Conservation (phyloP, 2,113 vertebrate species). For the Eonycteris spelaea region DNA sequence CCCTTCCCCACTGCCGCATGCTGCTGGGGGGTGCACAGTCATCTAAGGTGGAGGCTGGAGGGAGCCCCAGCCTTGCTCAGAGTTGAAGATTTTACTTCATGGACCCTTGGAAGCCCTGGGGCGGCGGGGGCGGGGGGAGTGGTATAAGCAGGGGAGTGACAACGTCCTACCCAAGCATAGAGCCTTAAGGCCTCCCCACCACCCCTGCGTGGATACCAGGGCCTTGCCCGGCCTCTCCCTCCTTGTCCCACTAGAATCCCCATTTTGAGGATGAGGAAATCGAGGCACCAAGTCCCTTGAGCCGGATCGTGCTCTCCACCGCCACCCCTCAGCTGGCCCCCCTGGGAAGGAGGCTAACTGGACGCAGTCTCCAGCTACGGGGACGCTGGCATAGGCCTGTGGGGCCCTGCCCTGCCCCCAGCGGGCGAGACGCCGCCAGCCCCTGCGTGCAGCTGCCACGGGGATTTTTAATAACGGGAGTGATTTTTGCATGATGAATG, state of each 20-base stretch:
- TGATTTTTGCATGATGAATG: constrained; percentile 72
- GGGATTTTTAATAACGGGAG: constrained; percentile 67
- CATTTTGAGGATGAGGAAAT: not conserved
- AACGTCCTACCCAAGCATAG: not conserved
- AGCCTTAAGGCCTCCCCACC: not conserved
- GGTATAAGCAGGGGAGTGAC: not conserved
- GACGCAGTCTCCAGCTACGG: too few relatives aligned
- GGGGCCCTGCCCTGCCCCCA: not conserved
- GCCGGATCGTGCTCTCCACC: not conserved
- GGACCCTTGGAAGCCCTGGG: not conserved
- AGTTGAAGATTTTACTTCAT: not conserved
- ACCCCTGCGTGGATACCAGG: fast-evolving
- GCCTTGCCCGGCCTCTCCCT: not conserved
- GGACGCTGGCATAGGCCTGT: not conserved
- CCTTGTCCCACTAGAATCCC: fast-evolving
- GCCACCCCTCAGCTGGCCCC: not conserved
- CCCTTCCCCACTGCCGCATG: too few relatives aligned
- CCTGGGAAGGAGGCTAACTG: not conserved
- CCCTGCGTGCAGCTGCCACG: constrained; percentile 7
- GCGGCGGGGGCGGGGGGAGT: too few relatives aligned
- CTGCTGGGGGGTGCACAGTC: fast-evolving
- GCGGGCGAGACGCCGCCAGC: constrained; percentile 20
- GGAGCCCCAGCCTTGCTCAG: not conserved
- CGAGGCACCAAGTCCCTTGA: not conserved
- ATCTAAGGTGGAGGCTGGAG: not conserved